Evolutionary conservation across 2,797 vertebrate genomes (phyloP).

Genomic region (Thamnophis elegans): DNA sequence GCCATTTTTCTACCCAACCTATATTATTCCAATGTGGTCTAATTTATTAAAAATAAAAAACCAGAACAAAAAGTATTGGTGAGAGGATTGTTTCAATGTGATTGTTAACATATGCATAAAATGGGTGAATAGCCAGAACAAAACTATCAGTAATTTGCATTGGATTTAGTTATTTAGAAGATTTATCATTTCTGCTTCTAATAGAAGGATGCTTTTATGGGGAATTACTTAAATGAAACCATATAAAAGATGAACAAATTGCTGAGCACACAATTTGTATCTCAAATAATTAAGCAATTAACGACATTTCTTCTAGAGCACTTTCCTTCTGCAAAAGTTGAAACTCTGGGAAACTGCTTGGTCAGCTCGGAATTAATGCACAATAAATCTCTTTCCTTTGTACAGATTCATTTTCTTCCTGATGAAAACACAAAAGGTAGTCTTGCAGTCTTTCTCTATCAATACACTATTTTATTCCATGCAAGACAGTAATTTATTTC

Average conservation of each 20-base stretch:
- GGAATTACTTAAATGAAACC: slow-evolving; percentile 64
- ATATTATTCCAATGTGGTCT: background rate
- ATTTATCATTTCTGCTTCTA: slow-evolving; percentile 52
- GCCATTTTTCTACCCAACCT: background rate
- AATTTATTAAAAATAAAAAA: background rate
- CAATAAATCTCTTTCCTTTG: slow-evolving; percentile 69
- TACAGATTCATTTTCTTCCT: slow-evolving; percentile 60
- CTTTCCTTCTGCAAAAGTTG: slow-evolving; percentile 69
- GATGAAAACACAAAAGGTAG: slow-evolving; percentile 66
- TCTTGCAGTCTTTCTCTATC: slow-evolving; percentile 58
- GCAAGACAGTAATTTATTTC: slow-evolving; percentile 67
- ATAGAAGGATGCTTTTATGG: slow-evolving; percentile 58
- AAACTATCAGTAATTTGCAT: slow-evolving; percentile 54
- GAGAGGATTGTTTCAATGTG: background rate
- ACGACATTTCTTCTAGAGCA: slow-evolving; percentile 67
- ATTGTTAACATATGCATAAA: background rate
- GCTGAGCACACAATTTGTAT: slow-evolving; percentile 67
- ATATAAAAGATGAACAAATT: slow-evolving; percentile 64
- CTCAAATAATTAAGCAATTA: slow-evolving; percentile 75
- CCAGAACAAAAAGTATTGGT: background rate
- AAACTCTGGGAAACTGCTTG: slow-evolving; percentile 71
- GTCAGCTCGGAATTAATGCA: slow-evolving; percentile 69
- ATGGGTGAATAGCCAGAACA: slow-evolving; percentile 12
- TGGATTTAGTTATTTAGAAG: slow-evolving; percentile 53
- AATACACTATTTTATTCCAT: slow-evolving; percentile 67